These are phyloP conservation scores for Andrena flavipes DNA, from an alignment of 2,888 invertebrate species.

Conservation along the genomic window DNA sequence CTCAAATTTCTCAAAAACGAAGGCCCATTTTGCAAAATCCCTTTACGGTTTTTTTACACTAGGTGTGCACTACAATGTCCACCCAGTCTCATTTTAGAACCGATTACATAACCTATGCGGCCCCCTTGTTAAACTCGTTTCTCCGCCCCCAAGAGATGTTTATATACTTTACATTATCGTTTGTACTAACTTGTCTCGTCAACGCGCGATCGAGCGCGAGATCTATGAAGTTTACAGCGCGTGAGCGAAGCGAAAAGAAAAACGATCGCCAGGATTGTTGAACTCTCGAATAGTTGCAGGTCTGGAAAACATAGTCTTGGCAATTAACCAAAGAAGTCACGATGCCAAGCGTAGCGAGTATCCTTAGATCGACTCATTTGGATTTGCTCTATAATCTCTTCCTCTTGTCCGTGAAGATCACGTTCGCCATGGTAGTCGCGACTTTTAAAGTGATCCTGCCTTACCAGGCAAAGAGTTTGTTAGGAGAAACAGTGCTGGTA, in stretches of 20 bases:
- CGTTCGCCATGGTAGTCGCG: slow-evolving; percentile 75
- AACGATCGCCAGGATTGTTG: not conserved
- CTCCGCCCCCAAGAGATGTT: too few relatives aligned
- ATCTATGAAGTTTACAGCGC: not conserved
- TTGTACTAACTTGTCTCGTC: too few relatives aligned
- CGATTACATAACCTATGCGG: too few relatives aligned
- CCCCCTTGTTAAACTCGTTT: too few relatives aligned
- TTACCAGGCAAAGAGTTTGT: slow-evolving; percentile 82
- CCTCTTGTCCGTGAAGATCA: slow-evolving; percentile 74
- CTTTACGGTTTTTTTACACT: too few relatives aligned
- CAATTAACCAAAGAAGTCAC: not conserved
- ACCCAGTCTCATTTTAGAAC: too few relatives aligned
- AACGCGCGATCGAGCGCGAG: not conserved
- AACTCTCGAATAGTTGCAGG: too few relatives aligned
- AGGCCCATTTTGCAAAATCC: too few relatives aligned
- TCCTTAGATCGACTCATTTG: slow-evolving; percentile 35
- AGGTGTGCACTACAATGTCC: too few relatives aligned
- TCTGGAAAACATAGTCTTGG: too few relatives aligned
- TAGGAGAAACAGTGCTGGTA: slow-evolving; percentile 85
- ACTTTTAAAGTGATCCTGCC: slow-evolving; percentile 83
- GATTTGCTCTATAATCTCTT: slow-evolving; percentile 67
- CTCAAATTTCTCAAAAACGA: too few relatives aligned
- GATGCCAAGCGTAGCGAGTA: slow-evolving; percentile 17
- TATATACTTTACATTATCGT: too few relatives aligned
- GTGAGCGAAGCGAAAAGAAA: not conserved